Conservation (phyloP, 2,113 vertebrate genomes). For the Periophthalmodon schlosseri region DNA sequence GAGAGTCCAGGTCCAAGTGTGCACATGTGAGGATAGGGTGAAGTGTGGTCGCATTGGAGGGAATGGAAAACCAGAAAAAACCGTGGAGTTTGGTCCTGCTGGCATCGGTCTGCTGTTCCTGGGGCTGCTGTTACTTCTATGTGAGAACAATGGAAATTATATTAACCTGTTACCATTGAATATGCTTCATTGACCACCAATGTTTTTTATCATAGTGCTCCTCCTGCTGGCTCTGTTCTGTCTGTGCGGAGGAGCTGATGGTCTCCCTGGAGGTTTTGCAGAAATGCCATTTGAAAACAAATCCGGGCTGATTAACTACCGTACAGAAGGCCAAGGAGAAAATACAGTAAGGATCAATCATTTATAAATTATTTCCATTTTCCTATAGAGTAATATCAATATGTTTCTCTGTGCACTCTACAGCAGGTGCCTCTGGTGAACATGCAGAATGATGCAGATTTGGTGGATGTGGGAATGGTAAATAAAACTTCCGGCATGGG, state of each 20-base stretch:
- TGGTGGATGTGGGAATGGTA: not conserved
- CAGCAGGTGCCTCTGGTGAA: constrained; percentile 61
- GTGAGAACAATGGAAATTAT: constrained; percentile 70
- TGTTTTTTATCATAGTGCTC: constrained; percentile 72
- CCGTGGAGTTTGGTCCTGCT: constrained; percentile 67
- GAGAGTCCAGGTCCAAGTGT: constrained; percentile 61
- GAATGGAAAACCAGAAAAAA: not conserved
- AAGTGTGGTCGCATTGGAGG: constrained; percentile 5
- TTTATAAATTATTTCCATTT: not conserved
- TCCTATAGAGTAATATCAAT: not conserved
- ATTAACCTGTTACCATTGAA: not conserved
- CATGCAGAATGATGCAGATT: constrained; percentile 11
- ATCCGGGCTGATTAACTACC: constrained; percentile 83
- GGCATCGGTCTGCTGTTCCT: constrained; percentile 83
- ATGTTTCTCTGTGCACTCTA: not conserved
- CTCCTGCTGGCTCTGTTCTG: constrained; percentile 82
- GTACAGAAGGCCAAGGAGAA: constrained; percentile 86
- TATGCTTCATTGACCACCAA: not conserved
- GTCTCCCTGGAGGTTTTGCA: constrained; percentile 62
- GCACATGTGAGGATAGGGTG: constrained; percentile 62
- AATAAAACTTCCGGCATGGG: not conserved
- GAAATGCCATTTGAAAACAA: constrained; percentile 77
- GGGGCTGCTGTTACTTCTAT: constrained; percentile 79
- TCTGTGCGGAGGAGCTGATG: constrained; percentile 57
- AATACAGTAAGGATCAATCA: constrained; percentile 75